Base-by-base conservation (phyloP, 2,113 vertebrate species). In the Stigmatopora argus region DNA sequence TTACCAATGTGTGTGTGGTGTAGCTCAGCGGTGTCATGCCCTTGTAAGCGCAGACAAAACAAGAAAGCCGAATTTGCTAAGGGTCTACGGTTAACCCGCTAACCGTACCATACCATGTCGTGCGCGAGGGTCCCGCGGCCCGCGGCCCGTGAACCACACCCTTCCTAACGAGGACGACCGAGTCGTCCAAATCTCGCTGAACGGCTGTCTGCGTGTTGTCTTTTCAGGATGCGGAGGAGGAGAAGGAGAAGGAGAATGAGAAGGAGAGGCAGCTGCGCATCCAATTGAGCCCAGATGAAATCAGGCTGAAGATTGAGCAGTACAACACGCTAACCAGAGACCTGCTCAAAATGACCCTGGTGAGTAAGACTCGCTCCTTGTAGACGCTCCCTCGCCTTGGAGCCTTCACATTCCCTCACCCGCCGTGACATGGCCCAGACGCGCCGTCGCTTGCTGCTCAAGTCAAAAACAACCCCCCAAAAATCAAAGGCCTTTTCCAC, bases 301-400 rank as follows among this genome's bases (percentile, higher is more conserved):
- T 96, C 91, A 83, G 90, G 81, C 92, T 93, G 82, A 96, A 90
- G 86, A 85, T 99, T 65, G 91, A 96, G 60, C 89, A 85, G 55
- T 99, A 98, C 87, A 99, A 99, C 85, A 75, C 82, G 56, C 85
- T 90, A 60, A 96, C 95, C 73, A 93, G 86, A 66, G 95, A 98
- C 90, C 93, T 93, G 87, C 85, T 98, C 49, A 98, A 96, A 87
- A 98, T 99, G 97, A 98, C 94, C 44, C 87, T 96, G 89, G 97
- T 98, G 87, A 93, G 92, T 62, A 44, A n/a, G 52, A 31, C 26
- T 31, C 2, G 26, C 26, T 31, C 26, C 26, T 31, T 31, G 1
- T 31, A 1, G 2, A 31, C 26, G 26, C 26, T 31, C 26, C 26
- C 26, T 31, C 26, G 26, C 26, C 26, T 31, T 31, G n/a, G 56